These are phyloP conservation scores for Heloderma charlesbogerti DNA, from an alignment of 2,113 vertebrate species.

Conservation along the genomic window DNA sequence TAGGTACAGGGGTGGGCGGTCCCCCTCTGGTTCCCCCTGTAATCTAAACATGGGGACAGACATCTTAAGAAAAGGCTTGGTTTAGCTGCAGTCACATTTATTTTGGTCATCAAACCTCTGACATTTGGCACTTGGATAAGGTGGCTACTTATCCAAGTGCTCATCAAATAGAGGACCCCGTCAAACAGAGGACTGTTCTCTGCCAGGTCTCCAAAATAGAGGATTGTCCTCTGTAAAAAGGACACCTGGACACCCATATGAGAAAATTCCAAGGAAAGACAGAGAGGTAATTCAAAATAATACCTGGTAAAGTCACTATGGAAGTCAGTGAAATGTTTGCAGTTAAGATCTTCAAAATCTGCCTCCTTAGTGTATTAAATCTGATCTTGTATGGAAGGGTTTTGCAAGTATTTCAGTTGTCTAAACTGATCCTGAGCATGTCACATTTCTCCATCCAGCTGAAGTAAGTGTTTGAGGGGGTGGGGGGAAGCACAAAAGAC, in stretches of 20 bases:
- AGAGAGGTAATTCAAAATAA: not conserved
- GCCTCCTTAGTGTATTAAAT: not conserved
- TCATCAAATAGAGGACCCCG: too few species aligned
- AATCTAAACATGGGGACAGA: not conserved
- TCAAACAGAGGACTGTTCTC: too few species aligned
- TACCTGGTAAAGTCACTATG: fast-evolving
- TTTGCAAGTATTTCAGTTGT: not conserved
- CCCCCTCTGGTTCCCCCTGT: not conserved
- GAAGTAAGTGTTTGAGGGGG: not conserved
- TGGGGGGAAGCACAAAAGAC: not conserved
- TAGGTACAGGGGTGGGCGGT: not conserved
- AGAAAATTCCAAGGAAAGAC: fast-evolving
- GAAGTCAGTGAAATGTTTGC: not conserved
- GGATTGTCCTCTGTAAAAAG: too few species aligned
- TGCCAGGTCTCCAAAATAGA: too few species aligned
- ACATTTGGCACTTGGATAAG: not conserved
- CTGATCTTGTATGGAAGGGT: not conserved
- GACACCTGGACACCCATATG: too few species aligned
- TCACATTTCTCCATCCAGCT: not conserved
- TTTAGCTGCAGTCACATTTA: not conserved
- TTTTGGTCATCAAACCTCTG: not conserved
- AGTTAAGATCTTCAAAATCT: not conserved
- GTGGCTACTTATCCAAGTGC: too few species aligned
- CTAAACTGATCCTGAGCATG: not conserved
- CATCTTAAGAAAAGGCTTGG: not conserved